Percentiles rank a stretch among this genome's conserved stretches.
phyloP scores from a whole-genome alignment of 2,797 vertebrate genomes.

The Acropternis orthonyx region DNA sequence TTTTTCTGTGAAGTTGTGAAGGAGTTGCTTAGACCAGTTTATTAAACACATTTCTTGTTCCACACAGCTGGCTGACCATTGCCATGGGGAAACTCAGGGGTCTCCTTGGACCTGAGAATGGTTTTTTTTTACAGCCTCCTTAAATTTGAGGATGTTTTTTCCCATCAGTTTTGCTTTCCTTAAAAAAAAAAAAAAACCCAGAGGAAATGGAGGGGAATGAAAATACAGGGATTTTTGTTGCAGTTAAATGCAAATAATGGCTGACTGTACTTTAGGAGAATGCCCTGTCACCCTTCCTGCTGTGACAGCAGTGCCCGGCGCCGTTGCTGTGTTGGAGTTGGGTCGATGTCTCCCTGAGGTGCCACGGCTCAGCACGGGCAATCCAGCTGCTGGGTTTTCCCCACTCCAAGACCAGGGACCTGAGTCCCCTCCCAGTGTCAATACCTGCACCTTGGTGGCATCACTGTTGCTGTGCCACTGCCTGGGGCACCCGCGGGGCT shows the following conservation, averaged over 20 bases:
- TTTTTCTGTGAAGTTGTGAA: neutral
- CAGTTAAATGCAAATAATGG: neutral
- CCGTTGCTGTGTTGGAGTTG: rapidly evolving
- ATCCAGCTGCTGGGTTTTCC: neutral
- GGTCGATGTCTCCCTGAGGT: neutral
- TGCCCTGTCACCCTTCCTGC: rapidly evolving
- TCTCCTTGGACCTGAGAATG: neutral
- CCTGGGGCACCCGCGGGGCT: rapidly evolving
- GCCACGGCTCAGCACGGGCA: rapidly evolving
- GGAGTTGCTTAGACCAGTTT: neutral
- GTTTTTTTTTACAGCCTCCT: neutral
- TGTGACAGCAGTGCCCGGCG: neutral
- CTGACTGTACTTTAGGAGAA: rapidly evolving
- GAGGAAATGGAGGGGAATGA: neutral
- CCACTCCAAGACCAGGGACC: rapidly evolving
- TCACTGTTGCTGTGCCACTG: rapidly evolving
- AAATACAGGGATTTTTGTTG: neutral
- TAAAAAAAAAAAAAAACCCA: neutral
- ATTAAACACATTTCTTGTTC: neutral
- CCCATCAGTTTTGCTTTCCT: neutral
- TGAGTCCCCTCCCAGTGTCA: neutral
- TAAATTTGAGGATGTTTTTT: rapidly evolving
- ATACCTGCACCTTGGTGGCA: rapidly evolving
- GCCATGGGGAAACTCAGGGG: neutral
- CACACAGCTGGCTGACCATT: neutral